Evolutionary conservation across 2,113 vertebrate species (phyloP), one percentile per base, ranked within the genome.

Genomic region (Plecotus auritus): DNA sequence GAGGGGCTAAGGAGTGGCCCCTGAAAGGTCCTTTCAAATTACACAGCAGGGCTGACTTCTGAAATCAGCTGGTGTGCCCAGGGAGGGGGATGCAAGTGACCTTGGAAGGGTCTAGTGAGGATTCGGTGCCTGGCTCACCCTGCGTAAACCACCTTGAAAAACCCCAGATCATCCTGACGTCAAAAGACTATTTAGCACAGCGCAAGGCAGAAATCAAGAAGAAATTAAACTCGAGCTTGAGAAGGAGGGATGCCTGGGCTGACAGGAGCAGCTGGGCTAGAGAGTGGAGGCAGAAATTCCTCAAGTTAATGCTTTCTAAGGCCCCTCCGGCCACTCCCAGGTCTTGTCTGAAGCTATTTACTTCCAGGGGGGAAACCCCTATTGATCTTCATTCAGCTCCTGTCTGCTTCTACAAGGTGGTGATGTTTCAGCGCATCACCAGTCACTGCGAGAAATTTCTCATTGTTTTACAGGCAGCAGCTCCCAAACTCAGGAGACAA

Each of bases 261-360:
- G 92, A 92, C 78, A 42, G 88, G 37, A 96, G 10, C 89, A 54
- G 88, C 96, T 92, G 95, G 87, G 95, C 94, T 83, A 22, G 84
- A 69, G 54, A 94, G 94, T 82, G 85, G 87, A 90, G 30, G 86
- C 80, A 94, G 96, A 93, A 82, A 89, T 94, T 96, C 96, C 97
- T 95, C 97, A 97, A 95, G 93, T 98, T 98, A 98, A 97, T 94
- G 93, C 96, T 97, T 95, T 94, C 96, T 84, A 73, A 90, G 87
- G 91, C 96, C 54, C 82, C 61, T 56, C 0, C 30, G 94, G 96
- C 94, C 97, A 97, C 97, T 98, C 98, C 98, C 97, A 92, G 98
- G 96, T 97, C 98, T 98, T 98, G 98, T 98, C 98, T 99, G 97
- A 98, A 98, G 97, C 98, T 90, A 96, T 99, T 98, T 98, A 97